Evolutionary conservation across 1,140 invertebrate species (phyloP).

Genomic region (Polyergus mexicanus): DNA sequence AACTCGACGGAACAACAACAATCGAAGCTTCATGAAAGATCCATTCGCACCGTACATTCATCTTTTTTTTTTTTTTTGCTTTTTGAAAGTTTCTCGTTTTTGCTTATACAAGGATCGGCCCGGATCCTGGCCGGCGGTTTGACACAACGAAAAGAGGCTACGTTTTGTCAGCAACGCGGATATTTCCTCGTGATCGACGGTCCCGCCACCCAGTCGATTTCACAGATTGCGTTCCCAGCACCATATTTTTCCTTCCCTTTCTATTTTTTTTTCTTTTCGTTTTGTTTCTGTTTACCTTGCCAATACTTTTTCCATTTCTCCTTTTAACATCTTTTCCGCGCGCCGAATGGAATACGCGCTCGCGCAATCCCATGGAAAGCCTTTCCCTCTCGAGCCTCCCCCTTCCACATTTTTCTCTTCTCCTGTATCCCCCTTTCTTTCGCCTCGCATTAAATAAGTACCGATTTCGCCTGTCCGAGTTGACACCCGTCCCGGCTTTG

Average conservation of each 20-base stretch:
- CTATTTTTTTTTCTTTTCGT: not conserved
- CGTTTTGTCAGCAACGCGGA: conserved; percentile 86
- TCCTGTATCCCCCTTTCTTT: conserved; percentile 47
- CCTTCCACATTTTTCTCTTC: conserved; percentile 27
- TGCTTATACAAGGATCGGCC: conserved; percentile 83
- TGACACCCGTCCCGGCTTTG: conserved; percentile 79
- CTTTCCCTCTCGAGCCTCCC: conserved; percentile 9
- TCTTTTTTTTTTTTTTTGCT: conserved; percentile 78
- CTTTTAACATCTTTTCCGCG: not conserved
- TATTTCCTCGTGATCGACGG: conserved; percentile 79
- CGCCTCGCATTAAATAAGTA: conserved; percentile 82
- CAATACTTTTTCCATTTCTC: conserved; percentile 16
- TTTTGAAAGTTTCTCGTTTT: conserved; percentile 83
- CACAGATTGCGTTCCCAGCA: conserved; percentile 49
- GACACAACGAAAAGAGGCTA: conserved; percentile 86
- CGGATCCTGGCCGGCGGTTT: conserved; percentile 79
- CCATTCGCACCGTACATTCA: conserved; percentile 87
- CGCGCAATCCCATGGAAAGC: conserved; percentile 28
- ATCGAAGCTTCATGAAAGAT: conserved; percentile 84
- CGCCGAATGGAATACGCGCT: conserved; percentile 30
- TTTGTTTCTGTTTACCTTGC: not conserved
- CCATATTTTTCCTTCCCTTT: not conserved
- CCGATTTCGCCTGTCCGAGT: conserved; percentile 80
- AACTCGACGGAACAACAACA: conserved; percentile 79
- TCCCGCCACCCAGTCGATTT: conserved; percentile 76